A percentile compares a stretch with the other conserved stretches of the same genome.
These are phyloP conservation scores for Ramphastos sulfuratus DNA, from an alignment of 2,113 vertebrate genomes.

Conservation along the genomic window DNA sequence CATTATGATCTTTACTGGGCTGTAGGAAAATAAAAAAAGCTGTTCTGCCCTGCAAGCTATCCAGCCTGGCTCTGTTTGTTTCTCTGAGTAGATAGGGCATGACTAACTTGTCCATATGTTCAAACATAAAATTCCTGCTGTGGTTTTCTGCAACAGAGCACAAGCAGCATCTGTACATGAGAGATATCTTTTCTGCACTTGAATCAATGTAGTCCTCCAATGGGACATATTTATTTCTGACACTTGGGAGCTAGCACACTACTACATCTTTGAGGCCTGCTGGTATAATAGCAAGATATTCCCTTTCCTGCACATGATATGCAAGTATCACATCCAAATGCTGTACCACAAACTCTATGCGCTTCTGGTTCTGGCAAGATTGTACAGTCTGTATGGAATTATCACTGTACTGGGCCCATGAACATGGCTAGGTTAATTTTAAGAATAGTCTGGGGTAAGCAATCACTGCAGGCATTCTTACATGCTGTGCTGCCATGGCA, in stretches of 20 bases:
- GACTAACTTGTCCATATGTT: slow-evolving; percentile 67
- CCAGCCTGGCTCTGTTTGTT: slow-evolving; percentile 58
- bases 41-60: slow-evolving; percentile 54
- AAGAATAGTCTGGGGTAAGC: background rate
- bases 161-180: slow-evolving; percentile 43
- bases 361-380: background rate
- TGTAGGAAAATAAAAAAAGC: background rate
- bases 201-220: background rate
- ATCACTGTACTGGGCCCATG: background rate
- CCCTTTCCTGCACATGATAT: background rate
- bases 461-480: background rate
- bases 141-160: slow-evolving; percentile 49
- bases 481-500: background rate
- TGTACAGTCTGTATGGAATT: background rate
- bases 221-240: slow-evolving; percentile 15
- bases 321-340: background rate
- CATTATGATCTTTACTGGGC: background rate
- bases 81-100: slow-evolving; percentile 66
- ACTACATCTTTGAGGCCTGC: slow-evolving; percentile 7
- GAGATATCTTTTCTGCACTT: background rate
- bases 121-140: slow-evolving; percentile 62
- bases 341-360: background rate
- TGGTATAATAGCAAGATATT: background rate
- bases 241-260: background rate
- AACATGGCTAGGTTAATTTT: background rate